Percentiles rank a stretch among this genome's conserved stretches.
phyloP scores from a whole-genome alignment of 2,888 invertebrate species.

The Mycalesis mineus region DNA sequence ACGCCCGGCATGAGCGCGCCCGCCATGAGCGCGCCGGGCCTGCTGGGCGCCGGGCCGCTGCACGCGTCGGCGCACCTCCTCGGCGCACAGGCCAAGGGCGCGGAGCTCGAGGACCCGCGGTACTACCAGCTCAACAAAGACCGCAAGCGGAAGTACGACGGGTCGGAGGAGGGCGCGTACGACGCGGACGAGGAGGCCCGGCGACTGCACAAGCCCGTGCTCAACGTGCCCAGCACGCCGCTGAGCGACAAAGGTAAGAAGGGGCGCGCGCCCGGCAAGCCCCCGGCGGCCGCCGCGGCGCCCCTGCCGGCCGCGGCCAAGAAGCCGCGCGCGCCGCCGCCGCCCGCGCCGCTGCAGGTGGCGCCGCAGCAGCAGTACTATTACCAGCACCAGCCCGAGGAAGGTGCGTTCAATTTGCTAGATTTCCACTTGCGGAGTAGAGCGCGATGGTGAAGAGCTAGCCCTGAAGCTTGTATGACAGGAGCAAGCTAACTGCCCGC shows the following conservation, averaged over 20 bases:
- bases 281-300: constrained; percentile 64
- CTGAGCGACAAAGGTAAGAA: constrained; percentile 70
- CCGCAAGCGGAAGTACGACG: constrained; percentile 83
- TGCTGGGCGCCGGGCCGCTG: constrained; percentile 67
- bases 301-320: constrained; percentile 69
- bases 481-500: constrained; percentile 75
- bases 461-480: constrained; percentile 80
- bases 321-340: constrained; percentile 69
- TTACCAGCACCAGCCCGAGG: constrained; percentile 78
- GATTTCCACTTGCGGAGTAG: constrained; percentile 78
- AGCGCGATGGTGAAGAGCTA: constrained; percentile 79
- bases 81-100: constrained; percentile 58
- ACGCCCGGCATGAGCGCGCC: constrained; percentile 59
- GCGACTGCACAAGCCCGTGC: constrained; percentile 70
- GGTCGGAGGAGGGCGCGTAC: constrained; percentile 81
- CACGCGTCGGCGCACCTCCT: constrained; percentile 59
- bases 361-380: constrained; percentile 75
- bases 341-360: constrained; percentile 64
- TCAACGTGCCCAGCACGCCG: constrained; percentile 73
- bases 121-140: constrained; percentile 86
- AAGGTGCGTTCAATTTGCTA: constrained; percentile 80
- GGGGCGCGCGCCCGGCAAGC: constrained; percentile 55
- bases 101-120: constrained; percentile 83
- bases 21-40: constrained; percentile 61
- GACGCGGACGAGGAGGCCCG: constrained; percentile 78